Percentiles rank a stretch among this genome's conserved stretches.
phyloP scores from a whole-genome alignment of 2,113 vertebrate species.

The Leptosomus discolor region DNA sequence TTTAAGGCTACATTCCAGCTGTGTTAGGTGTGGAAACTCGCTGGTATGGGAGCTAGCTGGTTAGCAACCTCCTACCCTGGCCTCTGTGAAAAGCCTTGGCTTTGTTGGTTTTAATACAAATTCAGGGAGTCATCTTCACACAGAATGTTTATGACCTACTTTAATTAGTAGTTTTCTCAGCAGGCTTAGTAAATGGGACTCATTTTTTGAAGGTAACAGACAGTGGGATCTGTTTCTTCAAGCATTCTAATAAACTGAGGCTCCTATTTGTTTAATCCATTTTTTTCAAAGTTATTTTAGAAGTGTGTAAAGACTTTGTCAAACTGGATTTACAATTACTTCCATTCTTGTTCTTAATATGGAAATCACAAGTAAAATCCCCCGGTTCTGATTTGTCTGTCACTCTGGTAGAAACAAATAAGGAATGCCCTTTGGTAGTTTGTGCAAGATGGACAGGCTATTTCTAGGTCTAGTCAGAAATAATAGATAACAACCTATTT shows the following conservation, averaged over 20 bases:
- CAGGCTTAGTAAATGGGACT: not conserved
- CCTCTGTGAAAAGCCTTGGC: not conserved
- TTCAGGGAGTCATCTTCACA: not conserved
- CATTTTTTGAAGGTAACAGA: not conserved
- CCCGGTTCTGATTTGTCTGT: not conserved
- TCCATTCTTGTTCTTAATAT: not conserved
- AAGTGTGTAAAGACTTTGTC: not conserved
- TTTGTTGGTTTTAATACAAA: not conserved
- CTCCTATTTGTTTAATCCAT: not conserved
- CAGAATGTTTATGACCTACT: not conserved
- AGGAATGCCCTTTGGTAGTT: not conserved
- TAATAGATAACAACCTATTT: not conserved
- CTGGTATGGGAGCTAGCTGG: not conserved
- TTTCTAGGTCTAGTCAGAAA: not conserved
- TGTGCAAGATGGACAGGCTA: not conserved
- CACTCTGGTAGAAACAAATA: not conserved
- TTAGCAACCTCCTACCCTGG: not conserved
- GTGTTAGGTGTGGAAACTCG: not conserved
- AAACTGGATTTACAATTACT: not conserved
- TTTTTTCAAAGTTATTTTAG: not conserved
- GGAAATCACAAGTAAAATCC: not conserved
- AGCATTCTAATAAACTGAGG: not conserved
- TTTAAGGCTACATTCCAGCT: slow-evolving; percentile 5
- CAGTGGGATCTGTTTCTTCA: not conserved
- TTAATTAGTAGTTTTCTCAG: not conserved